Evolutionary conservation across 2,113 vertebrate species (phyloP).

Genomic region (Panthera uncia): DNA sequence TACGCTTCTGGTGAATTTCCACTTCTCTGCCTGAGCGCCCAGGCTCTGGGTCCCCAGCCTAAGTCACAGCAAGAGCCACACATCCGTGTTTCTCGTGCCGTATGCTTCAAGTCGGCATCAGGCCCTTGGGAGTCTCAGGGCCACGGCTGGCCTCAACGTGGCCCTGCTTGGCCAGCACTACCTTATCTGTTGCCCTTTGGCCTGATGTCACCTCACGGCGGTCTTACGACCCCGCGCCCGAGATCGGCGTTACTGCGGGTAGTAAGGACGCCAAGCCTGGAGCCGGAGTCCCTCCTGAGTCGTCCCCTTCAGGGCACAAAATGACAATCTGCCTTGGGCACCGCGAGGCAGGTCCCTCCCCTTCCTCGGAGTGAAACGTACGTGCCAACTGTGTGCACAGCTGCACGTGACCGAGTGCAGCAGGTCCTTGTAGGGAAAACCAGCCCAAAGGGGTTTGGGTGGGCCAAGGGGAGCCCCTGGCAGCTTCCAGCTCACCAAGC

Average conservation of each 20-base stretch:
- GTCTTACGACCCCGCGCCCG: not conserved
- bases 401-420: not conserved
- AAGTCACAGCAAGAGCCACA: not conserved
- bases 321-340: rapidly evolving
- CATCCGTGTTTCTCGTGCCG: not conserved
- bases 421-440: not conserved
- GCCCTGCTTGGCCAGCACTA: not conserved
- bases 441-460: not conserved
- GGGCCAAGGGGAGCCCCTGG: not conserved
- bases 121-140: not conserved
- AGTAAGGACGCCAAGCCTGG: not conserved
- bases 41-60: not conserved
- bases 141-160: not conserved
- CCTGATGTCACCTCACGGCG: not conserved
- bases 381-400: not conserved
- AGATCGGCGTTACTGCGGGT: not conserved
- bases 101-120: not conserved
- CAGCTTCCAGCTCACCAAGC: not conserved
- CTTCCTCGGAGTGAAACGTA: too few species aligned
- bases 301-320: not conserved
- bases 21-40: not conserved
- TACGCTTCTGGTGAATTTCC: not conserved
- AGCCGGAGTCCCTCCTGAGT: not conserved
- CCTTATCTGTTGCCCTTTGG: not conserved
- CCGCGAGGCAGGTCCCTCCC: not conserved